phyloP scores from a whole-genome alignment of 2,113 vertebrate genomes.

The Sebastes fasciatus region DNA sequence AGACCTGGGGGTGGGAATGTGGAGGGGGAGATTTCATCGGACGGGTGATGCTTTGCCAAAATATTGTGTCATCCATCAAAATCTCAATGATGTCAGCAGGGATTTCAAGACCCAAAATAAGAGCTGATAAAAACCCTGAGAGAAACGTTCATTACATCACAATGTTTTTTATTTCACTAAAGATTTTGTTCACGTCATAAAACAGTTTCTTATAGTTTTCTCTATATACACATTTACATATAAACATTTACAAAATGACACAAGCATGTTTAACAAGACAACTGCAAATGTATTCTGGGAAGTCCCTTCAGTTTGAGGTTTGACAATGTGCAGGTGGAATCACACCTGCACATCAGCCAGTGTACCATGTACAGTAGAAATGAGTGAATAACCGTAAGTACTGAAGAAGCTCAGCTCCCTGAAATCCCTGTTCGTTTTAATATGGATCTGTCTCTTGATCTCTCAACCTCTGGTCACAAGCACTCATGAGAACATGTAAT shows the following conservation, averaged over 20 bases:
- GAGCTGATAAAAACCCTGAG: conserved; percentile 18
- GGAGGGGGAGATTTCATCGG: conserved; percentile 32
- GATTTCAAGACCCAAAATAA: conserved; percentile 24
- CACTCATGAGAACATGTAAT: neutral
- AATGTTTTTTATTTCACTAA: conserved; percentile 71
- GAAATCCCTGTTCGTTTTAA: neutral
- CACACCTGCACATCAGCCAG: conserved; percentile 50
- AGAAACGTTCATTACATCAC: conserved; percentile 50
- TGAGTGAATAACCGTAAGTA: conserved; percentile 26
- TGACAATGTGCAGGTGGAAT: conserved; percentile 42
- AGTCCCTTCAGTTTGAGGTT: conserved; percentile 64
- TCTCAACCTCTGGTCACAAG: neutral
- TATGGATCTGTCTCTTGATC: neutral
- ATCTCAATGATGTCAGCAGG: conserved; percentile 26
- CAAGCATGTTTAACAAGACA: conserved; percentile 36
- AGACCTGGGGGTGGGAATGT: conserved; percentile 59
- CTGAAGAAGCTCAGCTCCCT: conserved; percentile 58
- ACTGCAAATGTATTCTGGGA: conserved; percentile 38
- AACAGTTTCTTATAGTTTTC: conserved; percentile 79
- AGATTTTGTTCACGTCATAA: conserved; percentile 78
- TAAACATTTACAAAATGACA: conserved; percentile 75
- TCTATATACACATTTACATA: conserved; percentile 85
- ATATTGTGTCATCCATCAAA: conserved; percentile 52
- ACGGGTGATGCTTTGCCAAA: conserved; percentile 48
- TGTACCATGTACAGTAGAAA: conserved; percentile 67